Percentiles rank a stretch among this genome's conserved stretches.
Evolutionary conservation across 2,797 vertebrate genomes (phyloP).

Genomic region (Threskiornis aethiopicus): DNA sequence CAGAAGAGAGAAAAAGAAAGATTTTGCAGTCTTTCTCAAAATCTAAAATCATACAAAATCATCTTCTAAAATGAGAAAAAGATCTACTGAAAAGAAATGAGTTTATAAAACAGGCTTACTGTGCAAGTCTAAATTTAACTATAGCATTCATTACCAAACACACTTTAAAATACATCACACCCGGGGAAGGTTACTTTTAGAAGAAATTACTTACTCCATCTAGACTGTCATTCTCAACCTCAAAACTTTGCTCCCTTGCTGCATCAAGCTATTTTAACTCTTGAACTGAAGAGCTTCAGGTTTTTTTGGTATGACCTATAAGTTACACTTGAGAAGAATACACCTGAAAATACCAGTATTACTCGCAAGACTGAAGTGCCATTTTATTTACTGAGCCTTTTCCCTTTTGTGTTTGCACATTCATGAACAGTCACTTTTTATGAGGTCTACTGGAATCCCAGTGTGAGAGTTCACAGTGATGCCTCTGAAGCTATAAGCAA

Average conservation of each 20-base stretch:
- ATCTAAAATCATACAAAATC: neutral
- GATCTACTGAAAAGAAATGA: neutral
- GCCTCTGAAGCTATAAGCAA: neutral
- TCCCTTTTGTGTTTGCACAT: neutral
- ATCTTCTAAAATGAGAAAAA: neutral
- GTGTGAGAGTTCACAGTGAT: neutral
- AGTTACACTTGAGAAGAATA: neutral
- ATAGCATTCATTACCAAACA: neutral
- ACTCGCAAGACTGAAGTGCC: neutral
- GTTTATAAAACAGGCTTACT: neutral
- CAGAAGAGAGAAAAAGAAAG: neutral
- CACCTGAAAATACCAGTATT: neutral
- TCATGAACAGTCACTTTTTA: neutral
- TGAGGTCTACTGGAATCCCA: neutral
- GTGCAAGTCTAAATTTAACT: neutral
- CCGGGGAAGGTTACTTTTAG: neutral
- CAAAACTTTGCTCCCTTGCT: neutral
- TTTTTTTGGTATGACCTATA: neutral
- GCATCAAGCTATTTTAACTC: neutral
- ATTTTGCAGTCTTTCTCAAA: neutral
- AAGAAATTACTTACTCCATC: neutral
- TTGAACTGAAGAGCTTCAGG: neutral
- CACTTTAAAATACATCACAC: neutral
- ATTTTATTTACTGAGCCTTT: neutral
- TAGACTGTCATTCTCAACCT: neutral